Percentiles rank a stretch among this genome's conserved stretches.
phyloP scores from a whole-genome alignment of 2,113 vertebrate genomes.

The Rhodinocichla rosea region DNA sequence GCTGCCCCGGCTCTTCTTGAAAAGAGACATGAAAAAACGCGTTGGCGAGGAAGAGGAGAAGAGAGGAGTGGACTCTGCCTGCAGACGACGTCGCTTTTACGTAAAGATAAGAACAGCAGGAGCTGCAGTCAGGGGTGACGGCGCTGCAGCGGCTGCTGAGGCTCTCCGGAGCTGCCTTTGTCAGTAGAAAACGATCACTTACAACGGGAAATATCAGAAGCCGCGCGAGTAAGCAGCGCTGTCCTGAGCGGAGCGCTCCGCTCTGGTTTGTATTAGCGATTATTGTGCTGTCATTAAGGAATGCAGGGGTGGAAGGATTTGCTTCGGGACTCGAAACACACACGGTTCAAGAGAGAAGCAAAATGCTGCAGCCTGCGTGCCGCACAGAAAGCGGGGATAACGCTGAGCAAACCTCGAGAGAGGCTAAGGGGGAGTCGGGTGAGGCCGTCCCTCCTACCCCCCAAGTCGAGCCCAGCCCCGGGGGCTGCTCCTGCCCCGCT shows the following conservation, averaged over 20 bases:
- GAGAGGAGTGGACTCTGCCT: neutral
- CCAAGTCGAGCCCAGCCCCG: neutral
- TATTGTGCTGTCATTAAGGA: neutral
- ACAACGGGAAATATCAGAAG: neutral
- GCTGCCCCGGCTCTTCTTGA: neutral
- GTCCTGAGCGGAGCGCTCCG: neutral
- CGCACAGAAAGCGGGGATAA: neutral
- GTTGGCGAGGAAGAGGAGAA: neutral
- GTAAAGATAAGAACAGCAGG: neutral
- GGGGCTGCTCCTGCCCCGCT: neutral
- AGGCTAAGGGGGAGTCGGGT: neutral
- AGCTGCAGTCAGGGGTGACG: neutral
- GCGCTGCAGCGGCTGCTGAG: neutral
- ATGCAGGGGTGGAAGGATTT: neutral
- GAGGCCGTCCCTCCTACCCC: neutral
- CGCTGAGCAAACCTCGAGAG: neutral
- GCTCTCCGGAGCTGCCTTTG: neutral
- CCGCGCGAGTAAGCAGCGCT: neutral
- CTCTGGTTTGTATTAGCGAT: slow-evolving; percentile 22
- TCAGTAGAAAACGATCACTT: neutral
- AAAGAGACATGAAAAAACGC: neutral
- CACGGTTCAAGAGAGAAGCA: neutral
- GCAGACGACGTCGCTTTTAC: neutral
- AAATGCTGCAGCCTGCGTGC: neutral
- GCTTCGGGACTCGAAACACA: neutral